Percentiles rank a stretch among this genome's conserved stretches.
Evolutionary conservation across 2,113 vertebrate genomes (phyloP).

Genomic region (Spea multiplicata): DNA sequence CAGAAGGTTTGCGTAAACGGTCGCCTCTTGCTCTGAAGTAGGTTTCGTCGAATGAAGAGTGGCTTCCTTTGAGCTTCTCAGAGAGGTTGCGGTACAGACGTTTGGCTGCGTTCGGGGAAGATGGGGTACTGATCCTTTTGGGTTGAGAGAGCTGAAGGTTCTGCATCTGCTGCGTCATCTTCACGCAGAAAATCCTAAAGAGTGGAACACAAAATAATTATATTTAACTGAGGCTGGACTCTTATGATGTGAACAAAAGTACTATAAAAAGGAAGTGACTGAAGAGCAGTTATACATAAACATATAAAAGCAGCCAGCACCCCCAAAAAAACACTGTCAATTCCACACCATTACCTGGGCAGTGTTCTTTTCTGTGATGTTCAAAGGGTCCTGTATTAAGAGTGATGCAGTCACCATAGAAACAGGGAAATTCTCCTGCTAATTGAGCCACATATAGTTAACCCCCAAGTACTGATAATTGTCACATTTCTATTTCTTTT

Average conservation of each 20-base stretch:
- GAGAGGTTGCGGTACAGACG: slow-evolving; percentile 94
- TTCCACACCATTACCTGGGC: background rate
- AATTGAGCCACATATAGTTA: no score
- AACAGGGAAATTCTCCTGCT: no score
- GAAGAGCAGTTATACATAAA: no score
- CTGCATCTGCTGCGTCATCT: slow-evolving; percentile 95
- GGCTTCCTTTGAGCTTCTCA: slow-evolving; percentile 88
- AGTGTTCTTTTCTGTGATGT: no score
- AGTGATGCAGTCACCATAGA: no score
- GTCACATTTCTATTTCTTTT: no score
- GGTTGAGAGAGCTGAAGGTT: slow-evolving; percentile 82
- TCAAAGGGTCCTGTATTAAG: no score
- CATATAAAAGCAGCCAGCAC: background rate
- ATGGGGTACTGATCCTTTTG: slow-evolving; percentile 77
- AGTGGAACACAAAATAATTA: slow-evolving; percentile 3
- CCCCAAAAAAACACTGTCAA: background rate
- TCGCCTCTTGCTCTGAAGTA: slow-evolving; percentile 85
- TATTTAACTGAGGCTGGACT: background rate
- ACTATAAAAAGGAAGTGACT: no score
- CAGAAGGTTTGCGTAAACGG: slow-evolving; percentile 82
- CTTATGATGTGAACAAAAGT: no score
- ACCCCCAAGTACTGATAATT: no score
- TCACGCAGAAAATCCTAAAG: slow-evolving; percentile 65
- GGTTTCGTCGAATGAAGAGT: slow-evolving; percentile 87
- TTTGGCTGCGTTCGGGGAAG: slow-evolving; percentile 91